Evolutionary conservation across 1,140 invertebrate genomes (phyloP).

Genomic region (Saccostrea echinata): DNA sequence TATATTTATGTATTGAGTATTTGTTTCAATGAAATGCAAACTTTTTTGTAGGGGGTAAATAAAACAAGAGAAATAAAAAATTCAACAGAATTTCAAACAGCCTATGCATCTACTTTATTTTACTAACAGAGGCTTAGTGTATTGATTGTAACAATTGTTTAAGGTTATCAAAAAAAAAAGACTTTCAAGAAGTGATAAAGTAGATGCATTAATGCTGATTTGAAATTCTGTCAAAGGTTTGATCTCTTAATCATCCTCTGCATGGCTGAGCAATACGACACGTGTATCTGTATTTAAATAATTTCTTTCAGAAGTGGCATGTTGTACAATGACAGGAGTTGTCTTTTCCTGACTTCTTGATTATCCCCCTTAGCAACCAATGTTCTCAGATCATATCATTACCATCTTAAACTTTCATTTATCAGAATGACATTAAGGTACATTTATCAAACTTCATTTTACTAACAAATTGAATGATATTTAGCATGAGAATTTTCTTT

Average conservation of each 20-base stretch:
- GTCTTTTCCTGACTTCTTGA: background rate
- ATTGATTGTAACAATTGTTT: too few relatives aligned
- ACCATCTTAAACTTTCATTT: background rate
- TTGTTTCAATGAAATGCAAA: background rate
- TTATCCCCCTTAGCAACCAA: background rate
- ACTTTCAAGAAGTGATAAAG: background rate
- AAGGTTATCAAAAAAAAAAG: too few relatives aligned
- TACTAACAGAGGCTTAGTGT: too few relatives aligned
- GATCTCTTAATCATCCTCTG: conserved; percentile 6
- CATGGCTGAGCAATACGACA: background rate
- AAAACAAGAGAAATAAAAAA: background rate
- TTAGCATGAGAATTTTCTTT: background rate
- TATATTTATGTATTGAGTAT: background rate
- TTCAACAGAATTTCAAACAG: background rate
- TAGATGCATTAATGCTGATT: background rate
- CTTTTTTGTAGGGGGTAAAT: conserved; percentile 6
- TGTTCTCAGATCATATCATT: background rate
- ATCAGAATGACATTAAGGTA: too few relatives aligned
- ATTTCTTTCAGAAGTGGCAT: conserved; percentile 19
- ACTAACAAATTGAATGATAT: background rate
- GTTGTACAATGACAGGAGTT: background rate
- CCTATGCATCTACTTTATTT: background rate
- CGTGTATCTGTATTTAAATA: background rate
- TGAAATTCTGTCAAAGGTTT: background rate
- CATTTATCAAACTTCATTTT: background rate